Evolutionary conservation across 2,797 vertebrate genomes (phyloP), one percentile per base, ranked within the genome.

Genomic region (Oreochromis grahami): DNA sequence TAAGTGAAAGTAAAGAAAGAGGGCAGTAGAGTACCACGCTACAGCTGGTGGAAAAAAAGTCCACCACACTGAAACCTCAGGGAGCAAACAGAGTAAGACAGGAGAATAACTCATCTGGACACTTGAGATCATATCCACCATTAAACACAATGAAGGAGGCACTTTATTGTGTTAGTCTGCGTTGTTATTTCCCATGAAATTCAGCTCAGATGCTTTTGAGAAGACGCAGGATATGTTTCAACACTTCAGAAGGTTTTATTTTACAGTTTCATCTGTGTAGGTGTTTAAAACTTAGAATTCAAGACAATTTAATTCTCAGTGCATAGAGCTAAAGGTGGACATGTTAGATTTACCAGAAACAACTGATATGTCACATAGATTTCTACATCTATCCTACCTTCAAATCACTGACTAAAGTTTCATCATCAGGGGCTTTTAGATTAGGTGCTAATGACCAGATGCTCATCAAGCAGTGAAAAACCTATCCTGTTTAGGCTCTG

Each of bases 21-120:
- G 86, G 91, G 91, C 91, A 92, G 91, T 60, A 93, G 90, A 94
- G 91, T 3, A 85, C 91, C 76, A 84, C 26, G 24, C 38, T 78
- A 7, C 41, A 55, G 74, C 79, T 84, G 51, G 5, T 53, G 38
- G 19, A 41, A 74, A 12, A 19, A 29, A 50, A 48, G 26, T n/a
- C 17, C 68, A 48, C 68, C 24, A 32, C 68, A 50, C 15, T 50
- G 68, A 50, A 50, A 74, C 83, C 34, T 38, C 60, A 53, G 78
- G 52, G 63, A 84, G 38, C 8, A 38, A 55, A 76, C 8, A 32
- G 29, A 63, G 53, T 60, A 43, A 32, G 80, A 63, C 80, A 36
- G 79, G 38, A 36, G 43, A 50, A 74, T 32, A 32, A 74, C 55
- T 89, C 83, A 89, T 70, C 78, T 53, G 53, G 53, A 88, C 79